A percentile compares a stretch with the other conserved stretches of the same genome.
Evolutionary conservation across 2,888 invertebrate species (phyloP).

Genomic region (Acleris emargana): DNA sequence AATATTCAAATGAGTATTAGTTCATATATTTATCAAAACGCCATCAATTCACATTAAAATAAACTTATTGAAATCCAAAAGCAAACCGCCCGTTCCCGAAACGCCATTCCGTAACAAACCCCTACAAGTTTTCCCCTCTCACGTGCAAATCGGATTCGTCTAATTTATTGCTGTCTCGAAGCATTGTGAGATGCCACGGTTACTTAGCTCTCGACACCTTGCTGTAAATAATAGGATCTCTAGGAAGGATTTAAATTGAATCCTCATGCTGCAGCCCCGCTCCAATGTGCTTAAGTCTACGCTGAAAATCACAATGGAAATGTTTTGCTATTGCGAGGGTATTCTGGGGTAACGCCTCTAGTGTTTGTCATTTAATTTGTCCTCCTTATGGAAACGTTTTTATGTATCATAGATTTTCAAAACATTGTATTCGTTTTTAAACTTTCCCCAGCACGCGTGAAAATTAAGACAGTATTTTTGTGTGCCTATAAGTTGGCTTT

Average conservation of each 20-base stretch:
- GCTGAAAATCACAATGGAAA: slow-evolving; percentile 44
- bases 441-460: no score
- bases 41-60: not conserved
- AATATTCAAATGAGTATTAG: no score
- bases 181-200: slow-evolving; percentile 69
- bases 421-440: no score
- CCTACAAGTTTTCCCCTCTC: slow-evolving; percentile 58
- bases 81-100: slow-evolving; percentile 8
- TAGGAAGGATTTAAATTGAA: slow-evolving; percentile 72
- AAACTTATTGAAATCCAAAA: slow-evolving; percentile 16
- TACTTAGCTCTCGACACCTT: slow-evolving; percentile 77
- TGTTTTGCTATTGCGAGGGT: slow-evolving; percentile 42
- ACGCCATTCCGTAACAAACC: slow-evolving; percentile 3
- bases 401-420: not conserved
- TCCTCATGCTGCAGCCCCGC: slow-evolving; percentile 56
- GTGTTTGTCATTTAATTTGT: not conserved
- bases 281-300: slow-evolving; percentile 47
- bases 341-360: slow-evolving; percentile 5
- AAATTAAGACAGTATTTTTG: no score
- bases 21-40: no score
- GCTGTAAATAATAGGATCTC: slow-evolving; percentile 77
- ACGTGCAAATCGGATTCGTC: slow-evolving; percentile 82
- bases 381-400: not conserved
- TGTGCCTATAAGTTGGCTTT: no score
- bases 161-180: slow-evolving; percentile 78